phyloP scores from a whole-genome alignment of 1,140 invertebrate species.

The Paracyclopina nana region DNA sequence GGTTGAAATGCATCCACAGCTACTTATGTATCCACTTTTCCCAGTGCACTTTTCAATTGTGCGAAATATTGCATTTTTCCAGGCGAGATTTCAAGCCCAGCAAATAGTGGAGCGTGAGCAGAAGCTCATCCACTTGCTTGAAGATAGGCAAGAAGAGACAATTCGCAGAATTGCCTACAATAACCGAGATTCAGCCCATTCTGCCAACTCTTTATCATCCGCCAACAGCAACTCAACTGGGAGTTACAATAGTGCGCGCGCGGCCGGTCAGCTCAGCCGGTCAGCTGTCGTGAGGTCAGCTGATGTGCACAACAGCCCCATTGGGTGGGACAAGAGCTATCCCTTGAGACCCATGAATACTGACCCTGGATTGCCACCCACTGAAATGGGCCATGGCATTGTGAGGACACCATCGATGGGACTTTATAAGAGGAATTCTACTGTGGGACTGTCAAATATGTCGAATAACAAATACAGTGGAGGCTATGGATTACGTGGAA shows the following conservation, averaged over 20 bases:
- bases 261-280: constrained; percentile 22
- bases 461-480: neutral
- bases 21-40: too few species aligned
- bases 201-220: constrained; percentile 6
- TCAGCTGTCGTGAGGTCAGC: constrained; percentile 20
- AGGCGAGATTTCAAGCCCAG: constrained; percentile 11
- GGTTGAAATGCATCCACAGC: too few species aligned
- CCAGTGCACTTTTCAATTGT: too few species aligned
- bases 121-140: constrained; percentile 10
- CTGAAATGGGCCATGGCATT: too few species aligned
- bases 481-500: neutral
- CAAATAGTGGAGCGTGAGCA: constrained; percentile 4
- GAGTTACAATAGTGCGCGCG: constrained; percentile 8
- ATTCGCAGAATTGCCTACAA: neutral
- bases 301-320: constrained; percentile 18
- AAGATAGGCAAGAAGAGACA: constrained; percentile 8
- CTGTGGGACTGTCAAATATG: neutral
- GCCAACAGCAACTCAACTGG: neutral
- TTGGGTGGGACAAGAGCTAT: constrained; percentile 23
- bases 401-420: too few species aligned
- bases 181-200: constrained; percentile 3
- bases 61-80: too few species aligned
- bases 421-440: neutral
- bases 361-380: constrained; percentile 1
- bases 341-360: constrained; percentile 21